Conservation (phyloP, 2,797 vertebrate genomes). For the Sebastes melanostomus region DNA sequence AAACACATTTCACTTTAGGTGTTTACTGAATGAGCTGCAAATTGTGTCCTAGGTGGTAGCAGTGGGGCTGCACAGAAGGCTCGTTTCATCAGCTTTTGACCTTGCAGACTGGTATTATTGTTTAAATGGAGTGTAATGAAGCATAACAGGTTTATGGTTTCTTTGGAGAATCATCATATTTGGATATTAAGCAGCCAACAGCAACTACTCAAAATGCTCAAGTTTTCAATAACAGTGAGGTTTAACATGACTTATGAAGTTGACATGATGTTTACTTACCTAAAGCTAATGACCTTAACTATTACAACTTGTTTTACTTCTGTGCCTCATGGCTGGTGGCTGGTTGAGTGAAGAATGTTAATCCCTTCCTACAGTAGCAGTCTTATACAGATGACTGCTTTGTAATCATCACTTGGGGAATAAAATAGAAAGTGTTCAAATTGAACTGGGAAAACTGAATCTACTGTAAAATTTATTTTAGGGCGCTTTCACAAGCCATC, state of each 20-base stretch:
- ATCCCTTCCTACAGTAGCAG: background rate
- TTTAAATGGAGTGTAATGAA: constrained; percentile 42
- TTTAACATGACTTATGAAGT: background rate
- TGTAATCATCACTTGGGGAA: background rate
- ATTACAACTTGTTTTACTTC: background rate
- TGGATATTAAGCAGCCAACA: background rate
- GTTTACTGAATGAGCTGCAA: constrained; percentile 24
- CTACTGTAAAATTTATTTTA: background rate
- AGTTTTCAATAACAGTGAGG: background rate
- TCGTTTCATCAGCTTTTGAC: constrained; percentile 35
- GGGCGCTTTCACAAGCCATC: no score
- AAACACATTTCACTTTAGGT: constrained; percentile 26
- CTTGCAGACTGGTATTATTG: constrained; percentile 28
- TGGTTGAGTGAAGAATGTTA: background rate
- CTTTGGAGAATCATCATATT: constrained; percentile 13
- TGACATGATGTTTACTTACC: background rate
- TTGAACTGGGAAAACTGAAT: background rate
- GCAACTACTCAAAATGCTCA: background rate
- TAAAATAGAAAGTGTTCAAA: background rate
- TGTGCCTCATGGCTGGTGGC: background rate
- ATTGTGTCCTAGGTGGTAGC: constrained; percentile 12
- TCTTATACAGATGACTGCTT: background rate
- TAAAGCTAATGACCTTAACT: background rate
- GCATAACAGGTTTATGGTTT: constrained; percentile 24
- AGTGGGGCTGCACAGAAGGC: constrained; percentile 14